Percentiles rank a stretch among this genome's conserved stretches.
phyloP scores from a whole-genome alignment of 2,113 vertebrate species.

The Crotophaga sulcirostris region DNA sequence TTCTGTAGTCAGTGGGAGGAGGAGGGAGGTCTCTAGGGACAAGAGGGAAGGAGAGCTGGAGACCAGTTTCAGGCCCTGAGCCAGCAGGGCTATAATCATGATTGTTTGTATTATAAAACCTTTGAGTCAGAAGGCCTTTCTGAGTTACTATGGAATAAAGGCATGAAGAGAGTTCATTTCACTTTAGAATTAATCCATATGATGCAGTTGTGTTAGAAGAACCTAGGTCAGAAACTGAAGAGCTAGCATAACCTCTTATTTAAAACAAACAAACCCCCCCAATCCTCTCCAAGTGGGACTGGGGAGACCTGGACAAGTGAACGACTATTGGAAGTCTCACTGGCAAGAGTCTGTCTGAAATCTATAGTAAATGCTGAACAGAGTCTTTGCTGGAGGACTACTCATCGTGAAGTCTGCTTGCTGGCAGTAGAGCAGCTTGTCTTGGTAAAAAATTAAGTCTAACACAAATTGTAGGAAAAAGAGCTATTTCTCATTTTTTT shows the following conservation, averaged over 20 bases:
- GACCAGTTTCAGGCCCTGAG: not conserved
- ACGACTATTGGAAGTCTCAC: not conserved
- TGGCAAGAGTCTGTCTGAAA: not conserved
- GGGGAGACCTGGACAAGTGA: not conserved
- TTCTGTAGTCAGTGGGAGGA: not conserved
- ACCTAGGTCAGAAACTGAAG: not conserved
- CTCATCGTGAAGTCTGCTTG: not conserved
- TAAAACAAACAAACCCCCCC: not conserved
- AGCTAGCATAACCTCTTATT: not conserved
- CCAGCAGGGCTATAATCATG: not conserved
- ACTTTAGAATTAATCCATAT: not conserved
- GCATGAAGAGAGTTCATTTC: not conserved
- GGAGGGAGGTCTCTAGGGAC: not conserved
- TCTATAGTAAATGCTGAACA: not conserved
- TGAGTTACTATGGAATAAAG: not conserved
- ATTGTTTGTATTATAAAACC: not conserved
- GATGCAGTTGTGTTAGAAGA: not conserved
- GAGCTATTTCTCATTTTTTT: not conserved
- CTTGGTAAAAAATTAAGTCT: not conserved
- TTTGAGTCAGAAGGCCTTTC: not conserved
- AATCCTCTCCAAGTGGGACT: accelerated
- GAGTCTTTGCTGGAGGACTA: not conserved
- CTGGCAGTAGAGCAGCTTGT: not conserved
- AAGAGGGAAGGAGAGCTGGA: not conserved
- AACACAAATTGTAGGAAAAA: not conserved